These are phyloP conservation scores for Oryzias sinensis DNA, from an alignment of 2,797 vertebrate species.

Conservation along the genomic window DNA sequence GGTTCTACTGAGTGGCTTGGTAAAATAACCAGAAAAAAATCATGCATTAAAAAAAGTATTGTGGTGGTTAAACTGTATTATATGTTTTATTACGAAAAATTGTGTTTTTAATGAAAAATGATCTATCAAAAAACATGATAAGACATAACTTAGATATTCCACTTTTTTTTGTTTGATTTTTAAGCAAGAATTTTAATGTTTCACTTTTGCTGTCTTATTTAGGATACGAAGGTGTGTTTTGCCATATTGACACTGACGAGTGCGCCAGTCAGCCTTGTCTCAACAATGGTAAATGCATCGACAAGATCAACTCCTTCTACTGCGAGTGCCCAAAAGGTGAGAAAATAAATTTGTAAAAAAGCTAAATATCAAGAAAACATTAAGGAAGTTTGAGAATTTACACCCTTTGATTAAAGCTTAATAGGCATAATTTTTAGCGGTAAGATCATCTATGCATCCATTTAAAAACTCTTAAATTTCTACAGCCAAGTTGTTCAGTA, in stretches of 20 bases:
- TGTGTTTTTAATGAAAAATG: too few species aligned
- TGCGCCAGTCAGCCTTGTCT: constrained; percentile 93
- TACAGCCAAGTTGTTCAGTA: constrained; percentile 11
- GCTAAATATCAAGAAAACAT: not conserved
- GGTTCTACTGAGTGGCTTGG: too few species aligned
- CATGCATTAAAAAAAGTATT: too few species aligned
- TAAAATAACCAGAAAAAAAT: too few species aligned
- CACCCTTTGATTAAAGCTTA: not conserved
- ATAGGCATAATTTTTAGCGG: too few species aligned
- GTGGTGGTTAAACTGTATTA: too few species aligned
- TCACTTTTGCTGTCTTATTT: constrained; percentile 42
- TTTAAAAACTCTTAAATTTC: constrained; percentile 4
- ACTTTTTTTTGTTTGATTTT: not conserved
- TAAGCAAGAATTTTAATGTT: not conserved
- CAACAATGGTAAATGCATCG: constrained; percentile 91
- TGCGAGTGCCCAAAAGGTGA: constrained; percentile 94
- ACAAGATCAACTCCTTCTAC: constrained; percentile 95
- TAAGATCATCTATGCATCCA: too few species aligned
- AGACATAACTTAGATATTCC: not conserved
- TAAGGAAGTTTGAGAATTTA: constrained; percentile 1
- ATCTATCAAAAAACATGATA: too few species aligned
- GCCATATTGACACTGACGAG: constrained; percentile 88
- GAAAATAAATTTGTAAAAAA: constrained; percentile 44
- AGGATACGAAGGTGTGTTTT: constrained; percentile 92
- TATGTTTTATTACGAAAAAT: too few species aligned